phyloP scores from a whole-genome alignment of 2,888 invertebrate genomes.

The Salticus scenicus region DNA sequence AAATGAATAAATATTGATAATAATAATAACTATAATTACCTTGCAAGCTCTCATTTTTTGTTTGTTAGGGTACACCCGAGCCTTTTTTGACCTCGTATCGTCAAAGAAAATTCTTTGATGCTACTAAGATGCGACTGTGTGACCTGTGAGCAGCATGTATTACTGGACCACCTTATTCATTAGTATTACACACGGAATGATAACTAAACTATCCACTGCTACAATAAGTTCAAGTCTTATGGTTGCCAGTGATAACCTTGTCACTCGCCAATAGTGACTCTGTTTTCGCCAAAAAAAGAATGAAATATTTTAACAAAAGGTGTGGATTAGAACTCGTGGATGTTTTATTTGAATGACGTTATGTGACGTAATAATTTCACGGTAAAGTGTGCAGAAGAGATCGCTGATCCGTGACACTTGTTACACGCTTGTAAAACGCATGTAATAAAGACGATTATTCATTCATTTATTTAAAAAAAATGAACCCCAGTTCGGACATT shows the following conservation, averaged over 20 bases:
- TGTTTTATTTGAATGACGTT: background rate
- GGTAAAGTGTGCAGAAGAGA: background rate
- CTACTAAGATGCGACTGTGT: background rate
- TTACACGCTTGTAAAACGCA: background rate
- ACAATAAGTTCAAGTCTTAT: background rate
- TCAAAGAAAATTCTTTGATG: background rate
- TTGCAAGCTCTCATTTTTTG: background rate
- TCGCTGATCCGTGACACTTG: background rate
- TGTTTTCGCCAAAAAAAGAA: conserved; percentile 25
- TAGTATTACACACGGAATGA: background rate
- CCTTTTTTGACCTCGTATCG: background rate
- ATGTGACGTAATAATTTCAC: background rate
- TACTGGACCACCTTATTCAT: background rate
- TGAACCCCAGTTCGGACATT: too few species aligned
- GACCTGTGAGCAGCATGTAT: background rate
- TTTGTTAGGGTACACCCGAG: background rate
- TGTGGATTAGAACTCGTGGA: background rate
- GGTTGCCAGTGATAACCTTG: conserved; percentile 27
- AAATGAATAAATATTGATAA: too few species aligned
- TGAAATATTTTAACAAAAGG: background rate
- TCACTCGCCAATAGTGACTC: conserved; percentile 18
- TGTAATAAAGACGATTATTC: too few species aligned
- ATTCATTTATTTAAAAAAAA: too few species aligned
- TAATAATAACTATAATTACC: background rate
- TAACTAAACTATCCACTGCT: too few species aligned